Evolutionary conservation across 2,113 vertebrate genomes (phyloP), one percentile per base, ranked within the genome.

Genomic region (Chamaetylas fuelleborni): DNA sequence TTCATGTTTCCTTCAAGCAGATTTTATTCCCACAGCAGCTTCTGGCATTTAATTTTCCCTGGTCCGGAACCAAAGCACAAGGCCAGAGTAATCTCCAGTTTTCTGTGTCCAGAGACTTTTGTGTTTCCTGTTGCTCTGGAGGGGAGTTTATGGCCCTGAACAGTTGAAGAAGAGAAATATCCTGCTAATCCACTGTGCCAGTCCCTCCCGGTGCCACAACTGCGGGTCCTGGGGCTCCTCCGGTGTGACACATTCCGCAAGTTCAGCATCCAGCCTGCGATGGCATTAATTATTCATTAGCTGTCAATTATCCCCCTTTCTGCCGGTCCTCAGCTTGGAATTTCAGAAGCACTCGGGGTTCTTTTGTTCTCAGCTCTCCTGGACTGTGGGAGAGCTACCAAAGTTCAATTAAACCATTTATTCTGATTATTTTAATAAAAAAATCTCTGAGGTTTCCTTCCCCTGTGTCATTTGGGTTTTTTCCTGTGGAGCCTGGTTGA

Each of bases 61-160:
- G 48, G n/a, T 74, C 36, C 0, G 0, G 53, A 47, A 47, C 31
- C 7, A 16, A 50, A 80, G 67, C 25, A 81, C 33, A 28, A 45
- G 82, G 50, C 25, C 70, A 17, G 58, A 85, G 28, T 18, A 6
- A 72, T 11, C 31, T 71, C 31, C 9, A 6, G 2, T 43, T 54
- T 78, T 72, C 19, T 40, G n/a, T 40, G 43, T n/a, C 26, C 51
- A 34, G n/a, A 45, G 33, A 19, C 4, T 28, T 53, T 9, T 3
- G 13, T 38, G 62, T 69, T 84, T 77, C 62, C 64, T 42, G 26
- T 15, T 50, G 57, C 42, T 33, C 38, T 31, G 26, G 74, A 89
- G n/a, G 22, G 36, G 31, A 64, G 40, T 78, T 69, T 18, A 8
- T 19, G 22, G 38, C 24, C 57, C 40, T 29, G 40, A 70, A 33